phyloP scores from a whole-genome alignment of 2,113 vertebrate genomes.

The Dasypus novemcinctus region DNA sequence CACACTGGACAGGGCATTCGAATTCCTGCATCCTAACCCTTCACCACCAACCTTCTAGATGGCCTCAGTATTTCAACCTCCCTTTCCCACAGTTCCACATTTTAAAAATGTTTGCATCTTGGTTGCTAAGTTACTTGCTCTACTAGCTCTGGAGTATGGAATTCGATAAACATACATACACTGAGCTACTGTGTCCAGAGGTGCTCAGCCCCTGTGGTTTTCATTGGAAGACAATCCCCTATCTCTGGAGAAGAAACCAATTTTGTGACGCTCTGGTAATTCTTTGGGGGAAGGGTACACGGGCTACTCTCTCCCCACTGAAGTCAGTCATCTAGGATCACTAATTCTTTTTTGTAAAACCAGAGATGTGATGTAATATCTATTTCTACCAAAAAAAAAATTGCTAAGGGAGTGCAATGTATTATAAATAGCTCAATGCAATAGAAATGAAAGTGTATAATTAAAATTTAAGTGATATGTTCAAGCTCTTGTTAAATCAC shows the following conservation, averaged over 20 bases:
- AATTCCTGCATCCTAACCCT: not conserved
- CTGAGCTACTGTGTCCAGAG: accelerated
- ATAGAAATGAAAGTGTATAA: not conserved
- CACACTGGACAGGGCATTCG: accelerated
- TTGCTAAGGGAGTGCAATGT: not conserved
- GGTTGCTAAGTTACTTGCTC: not conserved
- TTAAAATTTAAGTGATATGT: not conserved
- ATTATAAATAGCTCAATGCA: not conserved
- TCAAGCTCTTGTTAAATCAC: not conserved
- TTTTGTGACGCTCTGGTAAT: accelerated
- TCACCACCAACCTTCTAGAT: not conserved
- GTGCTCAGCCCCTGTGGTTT: accelerated
- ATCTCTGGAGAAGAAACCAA: accelerated
- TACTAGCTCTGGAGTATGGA: not conserved
- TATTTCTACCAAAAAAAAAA: not conserved
- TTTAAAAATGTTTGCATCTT: not conserved
- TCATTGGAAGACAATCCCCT: accelerated
- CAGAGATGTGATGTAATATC: accelerated
- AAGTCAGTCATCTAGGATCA: not conserved
- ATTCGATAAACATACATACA: accelerated
- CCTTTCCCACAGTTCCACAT: accelerated
- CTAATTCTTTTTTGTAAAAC: not conserved
- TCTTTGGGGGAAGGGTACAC: accelerated
- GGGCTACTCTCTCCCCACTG: accelerated
- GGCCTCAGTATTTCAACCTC: no score